Evolutionary conservation across 2,797 vertebrate species (phyloP).

Genomic region (Leucoraja ocellata): DNA sequence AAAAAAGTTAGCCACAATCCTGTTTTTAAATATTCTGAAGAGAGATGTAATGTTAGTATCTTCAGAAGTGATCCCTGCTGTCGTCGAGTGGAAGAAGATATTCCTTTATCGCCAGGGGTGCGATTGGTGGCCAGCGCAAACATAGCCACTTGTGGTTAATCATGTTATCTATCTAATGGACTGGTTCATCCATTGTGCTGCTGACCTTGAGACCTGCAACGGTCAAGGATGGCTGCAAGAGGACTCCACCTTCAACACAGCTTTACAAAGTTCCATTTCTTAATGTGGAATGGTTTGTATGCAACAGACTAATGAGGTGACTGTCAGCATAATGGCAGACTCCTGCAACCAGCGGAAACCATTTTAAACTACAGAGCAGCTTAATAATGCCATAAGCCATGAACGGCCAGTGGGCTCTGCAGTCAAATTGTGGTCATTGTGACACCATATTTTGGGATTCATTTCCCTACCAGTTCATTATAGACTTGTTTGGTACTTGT

Average conservation of each 20-base stretch:
- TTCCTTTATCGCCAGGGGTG: slow-evolving; percentile 21
- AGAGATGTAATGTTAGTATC: slow-evolving; percentile 28
- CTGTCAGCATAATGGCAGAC: slow-evolving; percentile 24
- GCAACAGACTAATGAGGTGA: slow-evolving; percentile 14
- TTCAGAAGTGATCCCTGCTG: slow-evolving; percentile 20
- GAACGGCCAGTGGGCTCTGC: neutral
- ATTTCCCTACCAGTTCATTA: neutral
- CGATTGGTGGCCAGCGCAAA: slow-evolving; percentile 8
- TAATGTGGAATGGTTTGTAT: slow-evolving; percentile 39
- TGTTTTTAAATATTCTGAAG: neutral
- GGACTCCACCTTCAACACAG: slow-evolving; percentile 24
- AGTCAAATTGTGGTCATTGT: neutral
- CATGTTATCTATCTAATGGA: slow-evolving; percentile 24
- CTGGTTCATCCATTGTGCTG: slow-evolving; percentile 33
- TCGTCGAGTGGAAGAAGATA: slow-evolving; percentile 32
- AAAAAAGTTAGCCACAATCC: neutral
- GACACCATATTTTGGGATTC: neutral
- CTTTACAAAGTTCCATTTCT: slow-evolving; percentile 37
- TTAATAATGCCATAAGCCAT: neutral
- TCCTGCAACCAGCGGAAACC: neutral
- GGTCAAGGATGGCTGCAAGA: slow-evolving; percentile 35
- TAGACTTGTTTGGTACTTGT: slow-evolving; percentile 34
- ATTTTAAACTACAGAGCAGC: neutral
- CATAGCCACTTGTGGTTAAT: neutral
- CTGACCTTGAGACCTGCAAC: slow-evolving; percentile 38